Base-by-base conservation (phyloP, 2,797 vertebrate species). In the Heterohyrax brucei region DNA sequence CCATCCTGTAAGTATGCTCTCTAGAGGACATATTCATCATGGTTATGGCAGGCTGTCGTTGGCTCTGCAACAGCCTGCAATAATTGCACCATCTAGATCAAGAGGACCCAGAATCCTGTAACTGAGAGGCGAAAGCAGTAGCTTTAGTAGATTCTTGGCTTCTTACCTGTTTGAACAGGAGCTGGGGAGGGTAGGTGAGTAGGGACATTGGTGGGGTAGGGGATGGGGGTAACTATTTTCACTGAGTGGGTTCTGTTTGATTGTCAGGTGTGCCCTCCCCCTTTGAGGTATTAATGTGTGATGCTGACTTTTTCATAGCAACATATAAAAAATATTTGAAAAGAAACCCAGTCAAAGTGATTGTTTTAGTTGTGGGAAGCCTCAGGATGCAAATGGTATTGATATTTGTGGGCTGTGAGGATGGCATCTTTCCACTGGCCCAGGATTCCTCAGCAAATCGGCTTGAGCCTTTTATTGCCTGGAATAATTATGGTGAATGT, bases 51-150 rank as follows among this genome's bases (percentile, higher is more conserved):
- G 95, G 89, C 92, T 85, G 30, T 93, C 89, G 78, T 78, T 50
- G 68, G 95, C 84, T 85, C 22, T 96, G 98, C 97, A 99, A 98
- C 92, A 96, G 97, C 64, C 90, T 7, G 96, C 98, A 97, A 98
- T 48, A 12, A 96, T 99, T 98, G 98, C 98, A 98, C 98, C 98
- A 98, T 98, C 98, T 97, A 93, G 96, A 95, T 95, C 5, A 93
- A 97, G 96, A 95, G 28, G 70, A 83, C 94, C 50, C 39, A 70
- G 75, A 92, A 79, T 50, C 84, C 44, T 0, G 4, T 92, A 94
- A 96, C 84, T 95, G 48, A 86, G 89, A 93, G 79, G 53, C 39
- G 88, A 84, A 61, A 90, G 14, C 21, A 24, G 24, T 30, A 9
- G 78, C 22, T 28, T 72, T 82, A 8, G 0, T 76, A 70, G 62